Base-by-base conservation (phyloP, 2,888 invertebrate species). In the Ophioninae sp. region DNA sequence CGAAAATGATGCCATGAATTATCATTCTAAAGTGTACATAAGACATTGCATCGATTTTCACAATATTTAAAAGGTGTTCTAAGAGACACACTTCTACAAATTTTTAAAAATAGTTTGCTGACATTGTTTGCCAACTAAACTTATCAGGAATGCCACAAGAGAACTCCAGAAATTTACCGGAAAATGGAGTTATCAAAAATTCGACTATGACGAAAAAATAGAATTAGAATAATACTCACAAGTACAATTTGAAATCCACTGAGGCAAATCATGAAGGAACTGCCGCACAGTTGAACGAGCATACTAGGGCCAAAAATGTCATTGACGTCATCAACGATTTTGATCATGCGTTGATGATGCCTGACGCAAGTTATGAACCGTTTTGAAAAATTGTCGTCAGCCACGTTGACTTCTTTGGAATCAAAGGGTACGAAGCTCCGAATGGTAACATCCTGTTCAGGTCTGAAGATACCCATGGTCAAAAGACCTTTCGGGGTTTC, bases 231-330 rank as follows among this genome's bases (percentile, higher is more conserved):
- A 67, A 13, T 20, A 84, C 85, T 86, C 73, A 89, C 89, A 81
- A 88, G 81, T 20, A 88, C 85, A 23, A 89, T 88, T 84, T 92
- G 91, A 79, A 91, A 91, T 75, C 91, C 89, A 20, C 90, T 90
- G 63, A 92, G 82, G 80, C 92, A 92, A 85, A 92, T 91, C 72
- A 90, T 90, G 77, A 87, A 87, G 23, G 87, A 89, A 72, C 91
- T 91, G 30, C 88, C 88, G 17, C 89, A 79, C 73, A 91, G 83
- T 84, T 92, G 92, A 30, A 88, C 85, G 77, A 91, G 80, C 87
- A 90, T 87, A 59, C 88, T 87, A 23, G 87, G 82, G 75, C 88
- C 88, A 44, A 89, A 90, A 5, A 89, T 77, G 5, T 79, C 71
- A 78, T 92, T 91, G 64, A 90, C 82, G 39, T 88, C 85, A 6